A percentile compares a stretch with the other conserved stretches of the same genome.
These are phyloP conservation scores for Lycophotia porphyrea DNA, from an alignment of 2,888 invertebrate species.

Conservation along the genomic window DNA sequence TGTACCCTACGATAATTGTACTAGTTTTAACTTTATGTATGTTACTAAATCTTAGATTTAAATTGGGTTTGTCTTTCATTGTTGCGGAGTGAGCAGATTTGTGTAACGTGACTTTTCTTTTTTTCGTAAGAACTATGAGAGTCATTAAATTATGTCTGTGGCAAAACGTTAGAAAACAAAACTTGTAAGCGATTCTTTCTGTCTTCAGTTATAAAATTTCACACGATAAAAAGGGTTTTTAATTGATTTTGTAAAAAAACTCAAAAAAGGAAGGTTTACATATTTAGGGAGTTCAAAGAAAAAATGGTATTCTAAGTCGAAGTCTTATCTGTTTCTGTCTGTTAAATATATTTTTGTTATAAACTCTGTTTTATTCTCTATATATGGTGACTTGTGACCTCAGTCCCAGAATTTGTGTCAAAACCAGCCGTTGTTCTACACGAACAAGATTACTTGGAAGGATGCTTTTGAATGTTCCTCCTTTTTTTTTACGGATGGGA, in stretches of 20 bases:
- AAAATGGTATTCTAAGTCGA: background rate
- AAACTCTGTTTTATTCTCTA: background rate
- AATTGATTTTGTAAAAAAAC: background rate
- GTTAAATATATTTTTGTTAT: background rate
- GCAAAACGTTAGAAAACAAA: background rate
- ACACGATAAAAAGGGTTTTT: background rate
- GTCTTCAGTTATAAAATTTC: background rate
- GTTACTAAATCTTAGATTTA: background rate
- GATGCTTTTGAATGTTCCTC: background rate
- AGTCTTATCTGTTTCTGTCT: background rate
- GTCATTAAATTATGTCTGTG: too few species aligned
- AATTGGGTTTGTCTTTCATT: slow-evolving; percentile 1
- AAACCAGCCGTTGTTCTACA: background rate
- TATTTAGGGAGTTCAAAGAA: background rate
- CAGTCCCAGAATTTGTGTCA: background rate
- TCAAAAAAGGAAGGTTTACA: background rate
- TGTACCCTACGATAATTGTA: slow-evolving; percentile 42
- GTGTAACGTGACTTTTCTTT: background rate
- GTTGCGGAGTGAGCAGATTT: slow-evolving; percentile 23
- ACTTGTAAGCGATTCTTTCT: background rate
- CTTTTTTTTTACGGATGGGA: too few species aligned
- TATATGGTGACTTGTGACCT: background rate
- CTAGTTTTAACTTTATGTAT: slow-evolving; percentile 14
- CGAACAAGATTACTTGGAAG: background rate
- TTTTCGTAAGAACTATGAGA: background rate